Evolutionary conservation across 2,888 invertebrate species (phyloP).

Genomic region (Stenoptilia bipunctidactyla): DNA sequence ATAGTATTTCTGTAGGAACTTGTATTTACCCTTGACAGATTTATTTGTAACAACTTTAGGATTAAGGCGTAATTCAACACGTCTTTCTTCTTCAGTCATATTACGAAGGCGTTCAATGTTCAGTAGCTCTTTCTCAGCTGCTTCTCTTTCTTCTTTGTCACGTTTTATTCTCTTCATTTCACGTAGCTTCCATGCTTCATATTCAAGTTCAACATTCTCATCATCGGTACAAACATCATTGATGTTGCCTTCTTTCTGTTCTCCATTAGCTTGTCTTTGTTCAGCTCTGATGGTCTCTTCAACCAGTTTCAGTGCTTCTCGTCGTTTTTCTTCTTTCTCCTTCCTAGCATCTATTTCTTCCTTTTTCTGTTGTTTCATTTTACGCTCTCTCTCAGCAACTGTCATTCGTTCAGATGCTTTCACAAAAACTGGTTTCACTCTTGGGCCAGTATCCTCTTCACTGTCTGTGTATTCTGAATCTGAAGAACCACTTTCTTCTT

Average conservation of each 20-base stretch:
- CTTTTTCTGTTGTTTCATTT: slow-evolving; percentile 86
- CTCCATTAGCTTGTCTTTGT: slow-evolving; percentile 71
- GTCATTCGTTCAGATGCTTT: slow-evolving; percentile 94
- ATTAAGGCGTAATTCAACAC: slow-evolving; percentile 89
- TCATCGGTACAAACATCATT: slow-evolving; percentile 93
- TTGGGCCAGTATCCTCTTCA: slow-evolving; percentile 90
- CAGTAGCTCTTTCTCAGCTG: slow-evolving; percentile 87
- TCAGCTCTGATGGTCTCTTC: slow-evolving; percentile 92
- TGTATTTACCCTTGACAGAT: slow-evolving; percentile 97
- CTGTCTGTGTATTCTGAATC: slow-evolving; percentile 91
- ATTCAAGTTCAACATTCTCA: slow-evolving; percentile 96
- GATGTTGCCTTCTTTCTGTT: slow-evolving; percentile 81
- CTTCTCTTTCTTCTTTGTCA: slow-evolving; percentile 95
- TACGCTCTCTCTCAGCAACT: slow-evolving; percentile 93
- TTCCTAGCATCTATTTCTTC: slow-evolving; percentile 86
- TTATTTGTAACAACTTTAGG: slow-evolving; percentile 96
- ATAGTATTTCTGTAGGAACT: slow-evolving; percentile 99
- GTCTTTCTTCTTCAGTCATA: slow-evolving; percentile 96
- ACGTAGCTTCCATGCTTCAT: slow-evolving; percentile 97
- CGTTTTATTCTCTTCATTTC: slow-evolving; percentile 97
- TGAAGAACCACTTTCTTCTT: slow-evolving; percentile 79
- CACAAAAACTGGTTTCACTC: slow-evolving; percentile 95
- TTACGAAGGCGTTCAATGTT: slow-evolving; percentile 92
- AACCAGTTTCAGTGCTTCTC: slow-evolving; percentile 89
- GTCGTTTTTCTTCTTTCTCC: slow-evolving; percentile 88